Evolutionary conservation across 2,888 invertebrate genomes (phyloP), one percentile per base, ranked within the genome.

Genomic region (Schrankia costaestrigalis): DNA sequence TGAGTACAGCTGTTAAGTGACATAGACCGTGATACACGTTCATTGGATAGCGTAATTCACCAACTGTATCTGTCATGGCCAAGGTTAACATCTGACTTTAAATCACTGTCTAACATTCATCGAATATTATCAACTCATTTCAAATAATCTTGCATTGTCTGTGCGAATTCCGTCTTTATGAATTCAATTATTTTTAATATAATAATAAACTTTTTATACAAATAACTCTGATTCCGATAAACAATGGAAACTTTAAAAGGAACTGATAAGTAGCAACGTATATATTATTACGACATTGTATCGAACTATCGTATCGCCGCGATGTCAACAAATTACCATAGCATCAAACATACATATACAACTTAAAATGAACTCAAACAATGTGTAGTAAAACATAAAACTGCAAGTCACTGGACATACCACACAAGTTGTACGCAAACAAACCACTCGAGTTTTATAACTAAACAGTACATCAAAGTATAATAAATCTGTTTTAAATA

Each of bases 21-120:
- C 84, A 85, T 84, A 86, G 85, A 74, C 85, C 82, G 78, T 83
- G 81, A 79, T 75, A 71, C 69, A n/a, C 62, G 71, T 59, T 69
- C 63, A 67, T 63, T 71, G 71, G 61, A 67, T 66, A 69, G 59
- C 73, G 70, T 70, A 78, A 83, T 78, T 79, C 71, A 71, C 79
- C 79, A 77, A 80, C 81, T 80, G 75, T 73, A 71, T 71, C 71
- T 71, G 63, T 67, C 75, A 77, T 72, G 78, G 78, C 71, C 76
- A 71, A 78, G 79, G 80, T 57, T 72, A 36, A 59, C 49, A 48
- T 51, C 57, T 72, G 65, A 71, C 63, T n/a, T n/a, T n/a, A n/a
- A n/a, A 63, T 57, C 25, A 25, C 11, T 10, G 7, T 12, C n/a
- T n/a, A n/a, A n/a, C n/a, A n/a, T n/a, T n/a, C n/a, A n/a, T n/a